Evolutionary conservation across 2,888 invertebrate species (phyloP), one percentile per base, ranked within the genome.

Genomic region (Malacosoma neustria): DNA sequence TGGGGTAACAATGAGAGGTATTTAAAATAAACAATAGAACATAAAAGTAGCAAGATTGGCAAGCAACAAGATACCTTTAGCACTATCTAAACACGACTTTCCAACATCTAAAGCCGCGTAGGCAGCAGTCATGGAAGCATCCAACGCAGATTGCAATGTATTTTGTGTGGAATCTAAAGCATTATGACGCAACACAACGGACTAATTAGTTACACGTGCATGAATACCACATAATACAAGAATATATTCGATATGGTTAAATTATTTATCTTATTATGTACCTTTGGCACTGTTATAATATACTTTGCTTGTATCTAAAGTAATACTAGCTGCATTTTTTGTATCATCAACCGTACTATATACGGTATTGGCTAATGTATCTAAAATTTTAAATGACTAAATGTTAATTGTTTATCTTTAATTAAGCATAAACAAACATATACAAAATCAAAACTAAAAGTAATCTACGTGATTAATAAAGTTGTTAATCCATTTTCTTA

Each of bases 211-310:
- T 41, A 51, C 22, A 22, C 22, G 22, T 22, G 22, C 22, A 22
- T 42, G 40, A 50, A 40, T 31, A 51, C 38, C 35, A 46, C 36
- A 42, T 22, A 40, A 40, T 37, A 40, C 15, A 41, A 43, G 14
- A 42, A 37, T 34, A 37, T 42, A 37, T n/a, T n/a, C n/a, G n/a
- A n/a, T n/a, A n/a, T n/a, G n/a, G n/a, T n/a, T n/a, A n/a, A n/a
- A 1, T 39, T 31, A 39, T 46, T 44, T 35, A 40, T 35, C 33
- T 37, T 33, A 30, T 36, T 35, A 33, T 1, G 38, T 75, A 81
- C 76, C 77, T 80, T 72, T 77, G 9, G 72, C 70, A 45, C 57
- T 62, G 46, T 66, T 71, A 44, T 70, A 61, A 43, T 65, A 74
- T 29, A 57, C 46, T 54, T 72, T 77, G 29, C 69, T 61, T 1